phyloP scores from a whole-genome alignment of 2,888 invertebrate species.

The Hirudinaria manillensis region DNA sequence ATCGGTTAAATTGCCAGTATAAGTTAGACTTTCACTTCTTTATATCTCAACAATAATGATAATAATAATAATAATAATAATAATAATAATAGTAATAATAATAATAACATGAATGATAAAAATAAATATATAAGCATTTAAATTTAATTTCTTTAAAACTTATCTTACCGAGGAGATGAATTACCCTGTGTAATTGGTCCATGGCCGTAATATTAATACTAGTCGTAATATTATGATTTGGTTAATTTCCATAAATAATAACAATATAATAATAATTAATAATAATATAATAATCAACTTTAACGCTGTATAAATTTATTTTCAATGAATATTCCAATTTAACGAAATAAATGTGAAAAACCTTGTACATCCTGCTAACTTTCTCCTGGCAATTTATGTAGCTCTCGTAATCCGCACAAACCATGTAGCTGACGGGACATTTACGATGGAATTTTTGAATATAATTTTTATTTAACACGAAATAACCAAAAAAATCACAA shows the following conservation, averaged over 20 bases:
- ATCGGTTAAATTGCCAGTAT: not conserved
- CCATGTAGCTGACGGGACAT: constrained; percentile 66
- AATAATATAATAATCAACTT: not conserved
- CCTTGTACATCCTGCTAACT: constrained; percentile 63
- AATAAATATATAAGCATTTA: too few species aligned
- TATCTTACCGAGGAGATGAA: too few species aligned
- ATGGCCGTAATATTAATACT: too few species aligned
- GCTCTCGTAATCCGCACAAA: constrained; percentile 88
- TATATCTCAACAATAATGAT: not conserved
- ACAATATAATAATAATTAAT: not conserved
- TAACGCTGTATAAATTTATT: not conserved
- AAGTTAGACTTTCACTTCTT: not conserved
- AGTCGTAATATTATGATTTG: too few species aligned
- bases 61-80: too few species aligned
- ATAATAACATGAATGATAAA: too few species aligned
- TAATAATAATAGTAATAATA: too few species aligned
- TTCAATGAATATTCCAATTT: not conserved
- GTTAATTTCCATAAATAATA: not conserved
- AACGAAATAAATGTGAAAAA: not conserved
- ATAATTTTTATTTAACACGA: too few species aligned
- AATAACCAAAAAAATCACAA: not conserved
- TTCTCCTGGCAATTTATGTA: constrained; percentile 87
- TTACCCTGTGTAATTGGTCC: too few species aligned
- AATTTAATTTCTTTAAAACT: too few species aligned
- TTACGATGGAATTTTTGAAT: not conserved